Percentiles rank a stretch among this genome's conserved stretches.
phyloP scores from a whole-genome alignment of 2,888 invertebrate genomes.

The Lepidochitona cinerea region DNA sequence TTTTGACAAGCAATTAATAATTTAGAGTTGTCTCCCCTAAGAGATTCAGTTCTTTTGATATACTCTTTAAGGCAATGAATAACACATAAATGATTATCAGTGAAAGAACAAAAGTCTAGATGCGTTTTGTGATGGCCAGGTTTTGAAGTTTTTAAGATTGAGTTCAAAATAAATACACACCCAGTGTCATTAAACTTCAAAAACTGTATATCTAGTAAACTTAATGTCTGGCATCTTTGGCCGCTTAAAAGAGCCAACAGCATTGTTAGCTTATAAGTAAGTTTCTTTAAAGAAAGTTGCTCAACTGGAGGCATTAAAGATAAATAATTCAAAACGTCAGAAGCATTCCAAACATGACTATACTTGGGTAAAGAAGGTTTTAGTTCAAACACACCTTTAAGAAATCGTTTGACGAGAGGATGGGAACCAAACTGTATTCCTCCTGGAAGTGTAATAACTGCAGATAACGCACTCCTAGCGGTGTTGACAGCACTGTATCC shows the following conservation, averaged over 20 bases:
- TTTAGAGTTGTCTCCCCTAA: background rate
- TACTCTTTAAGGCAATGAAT: background rate
- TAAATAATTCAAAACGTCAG: background rate
- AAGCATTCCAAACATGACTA: background rate
- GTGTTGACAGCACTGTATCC: conserved; percentile 30
- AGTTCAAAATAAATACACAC: background rate
- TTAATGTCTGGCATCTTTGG: background rate
- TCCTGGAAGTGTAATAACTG: background rate
- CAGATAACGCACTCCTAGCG: background rate
- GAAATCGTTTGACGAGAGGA: background rate
- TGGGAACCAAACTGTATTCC: background rate
- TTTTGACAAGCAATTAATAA: background rate
- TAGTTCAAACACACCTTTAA: background rate
- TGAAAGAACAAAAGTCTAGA: background rate
- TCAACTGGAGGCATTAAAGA: too few species aligned
- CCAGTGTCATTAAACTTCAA: background rate
- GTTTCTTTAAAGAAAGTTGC: background rate
- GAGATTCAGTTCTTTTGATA: background rate
- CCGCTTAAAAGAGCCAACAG: conserved; percentile 7
- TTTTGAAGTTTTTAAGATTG: background rate
- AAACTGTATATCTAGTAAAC: background rate
- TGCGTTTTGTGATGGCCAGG: background rate
- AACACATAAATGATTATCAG: background rate
- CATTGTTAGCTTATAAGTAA: conserved; percentile 4
- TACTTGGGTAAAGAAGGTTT: conserved; percentile 7